A percentile compares a stretch with the other conserved stretches of the same genome.
These are phyloP conservation scores for Murina feae DNA, from an alignment of 2,113 vertebrate species.

Conservation along the genomic window DNA sequence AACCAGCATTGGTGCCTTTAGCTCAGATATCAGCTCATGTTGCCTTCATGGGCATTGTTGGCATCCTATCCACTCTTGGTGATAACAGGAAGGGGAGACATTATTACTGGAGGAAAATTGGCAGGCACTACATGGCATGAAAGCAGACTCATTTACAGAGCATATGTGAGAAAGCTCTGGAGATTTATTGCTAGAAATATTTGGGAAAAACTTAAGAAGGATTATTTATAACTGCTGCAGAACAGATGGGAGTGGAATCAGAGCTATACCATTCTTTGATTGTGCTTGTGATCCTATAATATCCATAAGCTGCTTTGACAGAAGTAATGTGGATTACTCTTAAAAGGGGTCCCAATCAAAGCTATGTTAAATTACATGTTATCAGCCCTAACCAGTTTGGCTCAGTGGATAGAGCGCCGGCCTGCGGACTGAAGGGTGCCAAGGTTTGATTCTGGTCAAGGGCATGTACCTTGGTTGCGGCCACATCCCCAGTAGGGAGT, in stretches of 20 bases:
- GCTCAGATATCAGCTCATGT: not conserved
- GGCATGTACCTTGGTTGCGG: too few species aligned
- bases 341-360: constrained; percentile 17
- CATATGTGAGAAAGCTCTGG: constrained; percentile 33
- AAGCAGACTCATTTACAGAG: constrained; percentile 44
- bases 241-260: constrained; percentile 41
- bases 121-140: constrained; percentile 24
- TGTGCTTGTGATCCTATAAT: constrained; percentile 5
- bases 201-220: constrained; percentile 32
- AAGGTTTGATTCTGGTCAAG: too few species aligned
- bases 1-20: not conserved
- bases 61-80: not conserved
- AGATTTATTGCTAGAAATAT: constrained; percentile 44
- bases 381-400: too few species aligned
- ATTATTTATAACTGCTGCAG: constrained; percentile 56
- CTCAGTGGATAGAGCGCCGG: too few species aligned
- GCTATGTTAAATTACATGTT: not conserved
- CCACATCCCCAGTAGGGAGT: too few species aligned
- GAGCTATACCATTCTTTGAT: constrained; percentile 42
- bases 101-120: constrained; percentile 37
- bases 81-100: constrained; percentile 19
- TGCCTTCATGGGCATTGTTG: not conserved
- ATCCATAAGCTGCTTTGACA: constrained; percentile 17
- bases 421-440: too few species aligned
- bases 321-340: constrained; percentile 23